These are phyloP conservation scores for Macropis europaea DNA, from an alignment of 2,888 invertebrate species.

Conservation along the genomic window DNA sequence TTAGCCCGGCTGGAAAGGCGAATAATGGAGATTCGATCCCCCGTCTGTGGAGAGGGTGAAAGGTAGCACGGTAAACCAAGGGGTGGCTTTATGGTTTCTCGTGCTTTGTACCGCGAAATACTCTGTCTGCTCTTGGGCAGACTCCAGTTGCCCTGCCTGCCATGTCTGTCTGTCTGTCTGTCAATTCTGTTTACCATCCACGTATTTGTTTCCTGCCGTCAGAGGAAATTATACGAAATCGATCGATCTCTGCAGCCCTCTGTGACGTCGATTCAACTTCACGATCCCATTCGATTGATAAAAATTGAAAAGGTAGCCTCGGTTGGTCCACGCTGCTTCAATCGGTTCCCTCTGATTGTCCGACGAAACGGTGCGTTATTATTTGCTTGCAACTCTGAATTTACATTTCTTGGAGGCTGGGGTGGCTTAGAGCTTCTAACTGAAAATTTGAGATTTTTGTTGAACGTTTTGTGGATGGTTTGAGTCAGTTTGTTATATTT, in stretches of 20 bases:
- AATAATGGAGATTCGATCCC: constrained; percentile 56
- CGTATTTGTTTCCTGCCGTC: constrained; percentile 41
- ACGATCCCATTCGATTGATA: background rate
- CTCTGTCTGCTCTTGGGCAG: constrained; percentile 30
- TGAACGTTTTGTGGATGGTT: no score
- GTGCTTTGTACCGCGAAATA: constrained; percentile 52
- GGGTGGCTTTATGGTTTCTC: constrained; percentile 56
- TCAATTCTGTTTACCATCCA: constrained; percentile 41
- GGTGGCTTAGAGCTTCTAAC: no score
- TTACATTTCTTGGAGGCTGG: no score
- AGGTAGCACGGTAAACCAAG: constrained; percentile 22
- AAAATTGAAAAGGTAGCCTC: background rate
- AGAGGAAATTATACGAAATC: constrained; percentile 37
- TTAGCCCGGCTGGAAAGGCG: constrained; percentile 45
- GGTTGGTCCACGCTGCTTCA: background rate
- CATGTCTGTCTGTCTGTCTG: constrained; percentile 7
- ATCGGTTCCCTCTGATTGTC: no score
- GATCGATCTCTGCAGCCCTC: constrained; percentile 10
- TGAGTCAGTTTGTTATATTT: no score
- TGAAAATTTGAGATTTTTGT: no score
- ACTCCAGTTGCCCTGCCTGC: constrained; percentile 23
- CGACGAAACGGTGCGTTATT: no score
- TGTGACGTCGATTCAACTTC: background rate
- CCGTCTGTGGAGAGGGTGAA: constrained; percentile 16
- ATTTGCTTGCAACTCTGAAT: no score